Base-by-base conservation (phyloP, 2,113 vertebrate genomes). In the Xiphorhynchus elegans region DNA sequence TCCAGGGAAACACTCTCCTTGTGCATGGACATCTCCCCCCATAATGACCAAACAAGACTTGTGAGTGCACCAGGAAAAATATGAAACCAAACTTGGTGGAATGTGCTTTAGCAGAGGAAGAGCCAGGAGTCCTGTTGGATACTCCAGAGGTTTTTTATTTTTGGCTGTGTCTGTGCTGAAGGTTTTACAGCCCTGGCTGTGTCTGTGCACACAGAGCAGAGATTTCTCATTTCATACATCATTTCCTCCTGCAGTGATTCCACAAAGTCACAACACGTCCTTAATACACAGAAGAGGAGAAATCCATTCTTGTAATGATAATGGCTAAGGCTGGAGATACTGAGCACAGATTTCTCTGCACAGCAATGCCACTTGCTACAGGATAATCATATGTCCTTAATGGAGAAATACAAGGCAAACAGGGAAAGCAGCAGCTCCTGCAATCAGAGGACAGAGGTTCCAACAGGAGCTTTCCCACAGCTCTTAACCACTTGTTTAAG, bases 181-280 rank as follows among this genome's bases (percentile, higher is more conserved):
- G 21, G 0, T 77, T 87, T 95, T n/a, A 59, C 63, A 95, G 77
- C 58, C 11, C 81, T 19, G 78, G 63, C 87, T 91, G 78, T 77
- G 70, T n/a, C 78, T 79, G 70, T 17, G 4, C 15, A 31, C 40
- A 49, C 7, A 0, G 82, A 96, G 95, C 96, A 95, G 89, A 97
- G 96, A 96, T 97, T 97, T 97, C 95, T 97, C 97, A 97, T 98
- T 98, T 98, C 97, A 98, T 98, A 98, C 97, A 96, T 91, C 98
- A 97, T 98, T 98, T 97, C 97, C 96, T 98, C 91, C 93, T 40
- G 95, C 55, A 28, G 89, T 20, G 91, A 97, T 90, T 96, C 96
- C 93, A 96, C 95, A 93, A 86, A 97, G 94, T 95, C 94, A 97
- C 96, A 95, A 92, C 60, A 68, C 1, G 20, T 91, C 93, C 93